Conservation (phyloP, 2,113 vertebrate genomes). For the Anolis carolinensis region DNA sequence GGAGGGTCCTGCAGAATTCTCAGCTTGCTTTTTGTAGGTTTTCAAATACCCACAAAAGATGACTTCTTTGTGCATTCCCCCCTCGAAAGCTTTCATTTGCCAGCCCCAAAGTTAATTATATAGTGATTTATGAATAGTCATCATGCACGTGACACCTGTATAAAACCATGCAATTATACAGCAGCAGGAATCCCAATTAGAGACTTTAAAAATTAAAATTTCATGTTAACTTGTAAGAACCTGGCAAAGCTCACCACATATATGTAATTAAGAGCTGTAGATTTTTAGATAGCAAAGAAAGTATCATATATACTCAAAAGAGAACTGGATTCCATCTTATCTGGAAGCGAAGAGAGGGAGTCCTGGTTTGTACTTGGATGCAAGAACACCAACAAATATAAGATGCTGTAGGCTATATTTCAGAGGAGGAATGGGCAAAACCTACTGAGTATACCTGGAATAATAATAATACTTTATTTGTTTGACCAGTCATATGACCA, state of each 20-base stretch:
- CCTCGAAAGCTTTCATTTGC: background rate
- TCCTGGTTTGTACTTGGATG: too few species aligned
- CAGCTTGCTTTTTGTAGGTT: background rate
- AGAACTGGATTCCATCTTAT: too few species aligned
- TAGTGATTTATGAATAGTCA: background rate
- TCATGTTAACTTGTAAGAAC: conserved; percentile 1
- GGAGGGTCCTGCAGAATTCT: background rate
- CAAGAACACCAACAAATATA: too few species aligned
- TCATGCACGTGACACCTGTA: background rate
- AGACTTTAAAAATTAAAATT: background rate
- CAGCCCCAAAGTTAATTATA: background rate
- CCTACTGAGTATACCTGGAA: too few species aligned
- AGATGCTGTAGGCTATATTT: too few species aligned
- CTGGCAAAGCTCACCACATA: background rate
- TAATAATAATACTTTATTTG: too few species aligned
- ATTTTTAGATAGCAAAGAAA: background rate
- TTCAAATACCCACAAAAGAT: background rate
- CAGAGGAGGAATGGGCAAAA: too few species aligned
- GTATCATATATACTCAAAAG: background rate
- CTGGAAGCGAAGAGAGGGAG: too few species aligned
- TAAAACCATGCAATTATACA: background rate
- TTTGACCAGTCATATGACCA: too few species aligned
- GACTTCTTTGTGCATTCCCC: background rate
- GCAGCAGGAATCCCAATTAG: background rate
- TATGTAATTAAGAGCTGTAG: background rate